Evolutionary conservation across 2,888 invertebrate species (phyloP).

Genomic region (Idaea dimidiata): DNA sequence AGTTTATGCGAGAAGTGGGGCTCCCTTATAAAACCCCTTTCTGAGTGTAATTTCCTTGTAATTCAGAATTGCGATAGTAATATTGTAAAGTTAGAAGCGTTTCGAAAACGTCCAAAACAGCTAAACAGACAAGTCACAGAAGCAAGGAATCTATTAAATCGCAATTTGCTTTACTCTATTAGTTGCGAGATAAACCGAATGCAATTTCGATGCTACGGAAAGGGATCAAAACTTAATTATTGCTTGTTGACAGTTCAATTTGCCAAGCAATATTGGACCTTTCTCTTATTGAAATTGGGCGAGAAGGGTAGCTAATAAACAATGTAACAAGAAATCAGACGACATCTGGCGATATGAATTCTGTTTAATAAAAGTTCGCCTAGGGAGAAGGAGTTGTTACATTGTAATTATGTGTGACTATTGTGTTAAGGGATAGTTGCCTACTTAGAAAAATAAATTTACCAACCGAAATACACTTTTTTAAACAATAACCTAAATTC

Average conservation of each 20-base stretch:
- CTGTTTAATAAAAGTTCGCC: slow-evolving; percentile 40
- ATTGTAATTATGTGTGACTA: slow-evolving; percentile 9
- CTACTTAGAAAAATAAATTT: background rate
- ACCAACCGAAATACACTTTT: no score
- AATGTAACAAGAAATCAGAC: slow-evolving; percentile 34
- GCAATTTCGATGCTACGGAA: slow-evolving; percentile 29
- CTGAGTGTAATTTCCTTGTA: no score
- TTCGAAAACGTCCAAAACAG: no score
- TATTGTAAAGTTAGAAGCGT: no score
- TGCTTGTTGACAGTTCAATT: slow-evolving; percentile 14
- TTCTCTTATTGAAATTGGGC: slow-evolving; percentile 5
- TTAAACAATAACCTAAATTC: no score
- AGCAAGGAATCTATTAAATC: slow-evolving; percentile 15
- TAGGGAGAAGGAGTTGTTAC: slow-evolving; percentile 26
- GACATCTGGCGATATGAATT: slow-evolving; percentile 49
- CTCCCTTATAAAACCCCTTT: no score
- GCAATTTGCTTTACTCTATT: slow-evolving; percentile 27
- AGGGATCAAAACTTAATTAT: slow-evolving; percentile 60
- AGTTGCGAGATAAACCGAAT: slow-evolving; percentile 24
- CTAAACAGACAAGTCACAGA: background rate
- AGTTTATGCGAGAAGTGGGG: no score
- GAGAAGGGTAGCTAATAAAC: background rate
- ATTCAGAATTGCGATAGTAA: no score
- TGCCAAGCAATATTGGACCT: slow-evolving; percentile 12
- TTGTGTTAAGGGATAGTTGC: background rate